These are phyloP conservation scores for Drosophila pruinosa DNA, from an alignment of 1,140 invertebrate genomes.

Conservation along the genomic window DNA sequence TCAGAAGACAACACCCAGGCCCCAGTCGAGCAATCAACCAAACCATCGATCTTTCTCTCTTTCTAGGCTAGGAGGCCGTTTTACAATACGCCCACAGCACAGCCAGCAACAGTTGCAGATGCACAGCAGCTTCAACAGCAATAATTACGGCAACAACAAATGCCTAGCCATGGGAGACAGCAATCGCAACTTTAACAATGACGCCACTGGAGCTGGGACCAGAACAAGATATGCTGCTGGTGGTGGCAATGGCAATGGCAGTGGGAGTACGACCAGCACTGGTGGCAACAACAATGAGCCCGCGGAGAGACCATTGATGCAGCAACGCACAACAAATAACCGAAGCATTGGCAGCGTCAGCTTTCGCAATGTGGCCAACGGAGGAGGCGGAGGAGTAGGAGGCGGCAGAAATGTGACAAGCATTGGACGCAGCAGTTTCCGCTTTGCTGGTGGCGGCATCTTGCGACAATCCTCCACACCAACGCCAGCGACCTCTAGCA, in stretches of 20 bases:
- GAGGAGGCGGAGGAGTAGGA: slow-evolving; percentile 28
- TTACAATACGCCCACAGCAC: slow-evolving; percentile 84
- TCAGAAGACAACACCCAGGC: slow-evolving; percentile 13
- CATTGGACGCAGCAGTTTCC: slow-evolving; percentile 59
- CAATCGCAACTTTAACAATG: slow-evolving; percentile 65
- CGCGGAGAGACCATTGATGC: slow-evolving; percentile 52
- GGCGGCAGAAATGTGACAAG: slow-evolving; percentile 8
- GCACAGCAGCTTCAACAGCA: slow-evolving; percentile 66
- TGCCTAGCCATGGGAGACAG: slow-evolving; percentile 54
- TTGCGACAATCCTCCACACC: slow-evolving; percentile 68
- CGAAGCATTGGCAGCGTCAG: slow-evolving; percentile 51
- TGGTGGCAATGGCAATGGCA: not conserved
- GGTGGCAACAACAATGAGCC: slow-evolving; percentile 25
- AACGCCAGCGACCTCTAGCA: slow-evolving; percentile 21
- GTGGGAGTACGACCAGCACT: not conserved
- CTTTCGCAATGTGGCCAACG: slow-evolving; percentile 53
- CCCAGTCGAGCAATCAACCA: slow-evolving; percentile 1
- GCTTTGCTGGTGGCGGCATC: slow-evolving; percentile 60
- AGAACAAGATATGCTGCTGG: slow-evolving; percentile 7
- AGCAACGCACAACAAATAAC: slow-evolving; percentile 39
- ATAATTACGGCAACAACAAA: slow-evolving; percentile 50
- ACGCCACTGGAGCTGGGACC: slow-evolving; percentile 2
- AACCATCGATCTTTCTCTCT: slow-evolving; percentile 11
- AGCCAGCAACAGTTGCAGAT: slow-evolving; percentile 80
- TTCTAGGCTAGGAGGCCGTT: slow-evolving; percentile 85